A percentile compares a stretch with the other conserved stretches of the same genome.
Conservation (phyloP, 2,113 vertebrate species). For the Tetraodon nigroviridis region DNA sequence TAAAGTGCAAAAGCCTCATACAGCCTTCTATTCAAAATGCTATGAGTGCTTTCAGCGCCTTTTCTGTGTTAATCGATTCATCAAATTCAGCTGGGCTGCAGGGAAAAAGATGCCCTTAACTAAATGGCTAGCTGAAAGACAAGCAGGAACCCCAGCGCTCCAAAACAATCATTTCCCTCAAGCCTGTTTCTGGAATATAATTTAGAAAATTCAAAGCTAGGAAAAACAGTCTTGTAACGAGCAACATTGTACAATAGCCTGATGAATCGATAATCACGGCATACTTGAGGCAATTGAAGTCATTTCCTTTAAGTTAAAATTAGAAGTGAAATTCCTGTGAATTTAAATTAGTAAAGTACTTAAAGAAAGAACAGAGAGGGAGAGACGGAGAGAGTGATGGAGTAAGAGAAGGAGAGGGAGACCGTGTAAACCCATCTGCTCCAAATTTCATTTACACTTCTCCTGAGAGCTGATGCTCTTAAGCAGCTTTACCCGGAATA, state of each 20-base stretch:
- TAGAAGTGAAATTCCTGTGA: no score
- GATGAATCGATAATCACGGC: not conserved
- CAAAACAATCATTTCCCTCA: conserved; percentile 15
- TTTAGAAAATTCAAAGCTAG: conserved; percentile 10
- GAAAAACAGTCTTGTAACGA: not conserved
- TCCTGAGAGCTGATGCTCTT: no score
- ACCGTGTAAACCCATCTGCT: conserved; percentile 40
- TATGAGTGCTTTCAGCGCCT: conserved; percentile 11
- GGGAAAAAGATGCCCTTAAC: conserved; percentile 10
- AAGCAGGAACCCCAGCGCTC: not conserved
- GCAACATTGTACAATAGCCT: conserved; percentile 3
- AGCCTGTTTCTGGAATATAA: not conserved
- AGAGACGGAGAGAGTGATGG: conserved; percentile 7
- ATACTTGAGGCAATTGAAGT: not conserved
- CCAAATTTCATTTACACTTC: conserved; percentile 4
- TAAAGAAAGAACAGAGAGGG: conserved; percentile 2
- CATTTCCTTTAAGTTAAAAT: no score
- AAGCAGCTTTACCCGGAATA: no score
- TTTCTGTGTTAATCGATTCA: conserved; percentile 19
- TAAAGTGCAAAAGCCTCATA: conserved; percentile 10
- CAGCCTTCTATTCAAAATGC: conserved; percentile 6
- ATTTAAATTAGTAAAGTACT: no score
- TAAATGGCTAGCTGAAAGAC: conserved; percentile 12
- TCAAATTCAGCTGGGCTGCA: conserved; percentile 24
- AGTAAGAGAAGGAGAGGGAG: conserved; percentile 33